Evolutionary conservation across 2,113 vertebrate species (phyloP).

Genomic region (Aythya baeri): DNA sequence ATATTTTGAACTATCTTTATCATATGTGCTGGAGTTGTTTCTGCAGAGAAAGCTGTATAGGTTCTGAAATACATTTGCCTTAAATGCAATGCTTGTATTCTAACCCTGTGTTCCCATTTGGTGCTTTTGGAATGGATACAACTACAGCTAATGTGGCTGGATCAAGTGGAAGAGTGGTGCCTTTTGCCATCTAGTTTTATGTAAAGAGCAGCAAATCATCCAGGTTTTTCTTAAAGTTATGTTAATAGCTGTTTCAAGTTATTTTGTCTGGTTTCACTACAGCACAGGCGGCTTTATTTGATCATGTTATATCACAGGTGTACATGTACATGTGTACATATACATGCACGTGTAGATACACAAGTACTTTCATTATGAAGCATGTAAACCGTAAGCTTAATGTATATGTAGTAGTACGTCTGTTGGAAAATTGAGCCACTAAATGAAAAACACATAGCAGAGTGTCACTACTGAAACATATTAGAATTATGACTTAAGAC

Average conservation of each 20-base stretch:
- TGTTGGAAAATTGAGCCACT: neutral
- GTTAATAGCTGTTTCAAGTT: neutral
- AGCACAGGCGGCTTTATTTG: neutral
- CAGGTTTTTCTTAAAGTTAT: neutral
- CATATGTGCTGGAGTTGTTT: neutral
- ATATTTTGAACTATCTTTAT: neutral
- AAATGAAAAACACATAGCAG: neutral
- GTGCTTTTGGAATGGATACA: neutral
- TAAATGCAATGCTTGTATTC: neutral
- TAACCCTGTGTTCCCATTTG: neutral
- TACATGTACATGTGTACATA: neutral
- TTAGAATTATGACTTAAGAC: neutral
- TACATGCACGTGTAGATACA: neutral
- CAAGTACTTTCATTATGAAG: neutral
- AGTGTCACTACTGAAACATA: neutral
- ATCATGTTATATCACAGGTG: neutral
- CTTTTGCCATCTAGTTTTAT: neutral
- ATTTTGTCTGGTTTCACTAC: neutral
- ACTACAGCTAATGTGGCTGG: neutral
- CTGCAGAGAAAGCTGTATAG: neutral
- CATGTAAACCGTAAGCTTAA: neutral
- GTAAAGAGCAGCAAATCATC: neutral
- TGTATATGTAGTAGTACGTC: neutral
- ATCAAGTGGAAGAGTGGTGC: neutral
- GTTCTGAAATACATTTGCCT: neutral